Evolutionary conservation across 2,888 invertebrate species (phyloP).

Genomic region (Abscondita cerata): DNA sequence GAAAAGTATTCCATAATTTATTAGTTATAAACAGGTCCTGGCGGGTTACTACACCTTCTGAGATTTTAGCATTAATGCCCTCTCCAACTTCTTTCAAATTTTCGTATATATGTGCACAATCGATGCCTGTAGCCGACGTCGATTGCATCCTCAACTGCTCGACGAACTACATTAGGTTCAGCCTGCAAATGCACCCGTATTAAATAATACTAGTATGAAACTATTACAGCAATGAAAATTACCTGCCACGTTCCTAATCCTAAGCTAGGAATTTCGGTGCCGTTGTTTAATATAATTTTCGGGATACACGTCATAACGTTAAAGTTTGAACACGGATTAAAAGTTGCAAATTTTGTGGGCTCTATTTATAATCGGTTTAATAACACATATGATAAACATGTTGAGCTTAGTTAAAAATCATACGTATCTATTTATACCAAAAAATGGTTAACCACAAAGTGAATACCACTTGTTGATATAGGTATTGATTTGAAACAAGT

Average conservation of each 20-base stretch:
- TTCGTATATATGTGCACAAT: conserved; percentile 70
- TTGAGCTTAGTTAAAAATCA: too few species aligned
- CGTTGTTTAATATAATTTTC: conserved; percentile 62
- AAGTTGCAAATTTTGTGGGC: too few species aligned
- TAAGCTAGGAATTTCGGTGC: conserved; percentile 63
- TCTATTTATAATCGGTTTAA: too few species aligned
- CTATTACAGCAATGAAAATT: conserved; percentile 35
- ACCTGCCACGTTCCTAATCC: conserved; percentile 74
- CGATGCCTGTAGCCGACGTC: conserved; percentile 74
- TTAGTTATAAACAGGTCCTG: conserved; percentile 73
- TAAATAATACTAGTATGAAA: conserved; percentile 23
- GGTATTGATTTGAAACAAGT: too few species aligned
- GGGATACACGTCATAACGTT: not conserved
- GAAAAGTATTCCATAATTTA: conserved; percentile 80
- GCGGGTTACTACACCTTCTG: conserved; percentile 68
- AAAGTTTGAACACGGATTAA: too few species aligned
- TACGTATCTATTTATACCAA: too few species aligned
- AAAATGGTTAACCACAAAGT: too few species aligned
- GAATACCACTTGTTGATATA: too few species aligned
- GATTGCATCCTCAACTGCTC: conserved; percentile 70
- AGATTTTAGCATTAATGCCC: conserved; percentile 67
- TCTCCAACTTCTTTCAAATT: conserved; percentile 72
- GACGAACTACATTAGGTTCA: conserved; percentile 64
- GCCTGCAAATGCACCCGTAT: conserved; percentile 65
- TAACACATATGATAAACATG: too few species aligned